Conservation (phyloP, 2,113 vertebrate genomes). For the Oriolus oriolus region DNA sequence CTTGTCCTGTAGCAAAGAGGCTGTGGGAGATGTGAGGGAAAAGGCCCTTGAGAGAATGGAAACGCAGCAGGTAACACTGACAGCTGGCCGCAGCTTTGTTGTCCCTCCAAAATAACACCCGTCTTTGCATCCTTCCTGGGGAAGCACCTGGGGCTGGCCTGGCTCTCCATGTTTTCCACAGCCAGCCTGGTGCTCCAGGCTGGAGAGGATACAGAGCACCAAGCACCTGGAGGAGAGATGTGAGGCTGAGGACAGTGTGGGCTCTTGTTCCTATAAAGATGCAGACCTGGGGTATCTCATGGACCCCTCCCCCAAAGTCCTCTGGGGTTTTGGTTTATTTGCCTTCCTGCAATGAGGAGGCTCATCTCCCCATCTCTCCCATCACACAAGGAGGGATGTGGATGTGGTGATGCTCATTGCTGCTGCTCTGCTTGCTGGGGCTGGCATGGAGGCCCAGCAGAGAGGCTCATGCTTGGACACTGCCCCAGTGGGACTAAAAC, state of each 20-base stretch:
- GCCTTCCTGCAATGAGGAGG: not conserved
- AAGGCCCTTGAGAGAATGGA: not conserved
- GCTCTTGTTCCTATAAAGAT: not conserved
- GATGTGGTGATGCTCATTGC: not conserved
- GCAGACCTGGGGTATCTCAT: not conserved
- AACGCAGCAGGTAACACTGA: fast-evolving
- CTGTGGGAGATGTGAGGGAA: not conserved
- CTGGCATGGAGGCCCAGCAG: not conserved
- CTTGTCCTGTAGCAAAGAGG: not conserved
- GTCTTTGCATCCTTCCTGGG: not conserved
- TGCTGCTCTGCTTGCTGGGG: not conserved
- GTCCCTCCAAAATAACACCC: not conserved
- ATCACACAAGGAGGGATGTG: not conserved
- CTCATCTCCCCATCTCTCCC: not conserved
- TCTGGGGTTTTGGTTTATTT: not conserved
- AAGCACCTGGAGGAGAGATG: not conserved
- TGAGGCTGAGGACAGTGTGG: fast-evolving
- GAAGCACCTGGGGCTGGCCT: not conserved
- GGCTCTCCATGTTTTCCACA: not conserved
- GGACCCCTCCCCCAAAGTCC: not conserved
- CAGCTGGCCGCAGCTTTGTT: not conserved
- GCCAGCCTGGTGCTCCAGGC: not conserved
- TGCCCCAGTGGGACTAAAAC: not conserved
- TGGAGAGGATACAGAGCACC: not conserved
- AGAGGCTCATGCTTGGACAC: not conserved